Percentiles rank a stretch among this genome's conserved stretches.
phyloP scores from a whole-genome alignment of 2,113 vertebrate genomes.

The Mixornis gularis region DNA sequence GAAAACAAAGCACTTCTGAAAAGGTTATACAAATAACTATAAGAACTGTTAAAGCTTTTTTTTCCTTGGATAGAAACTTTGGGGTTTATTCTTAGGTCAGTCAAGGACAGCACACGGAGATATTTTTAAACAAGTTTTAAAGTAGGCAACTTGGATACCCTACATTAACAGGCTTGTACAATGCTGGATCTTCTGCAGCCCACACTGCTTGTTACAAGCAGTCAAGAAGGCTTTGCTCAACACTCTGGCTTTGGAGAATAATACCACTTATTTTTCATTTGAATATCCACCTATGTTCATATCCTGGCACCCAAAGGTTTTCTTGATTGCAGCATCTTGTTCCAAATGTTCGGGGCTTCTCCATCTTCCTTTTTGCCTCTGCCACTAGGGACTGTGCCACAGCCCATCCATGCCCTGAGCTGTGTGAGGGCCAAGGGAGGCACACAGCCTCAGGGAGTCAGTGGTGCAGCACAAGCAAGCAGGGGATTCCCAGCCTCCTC shows the following conservation, averaged over 20 bases:
- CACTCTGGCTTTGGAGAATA: not conserved
- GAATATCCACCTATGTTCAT: not conserved
- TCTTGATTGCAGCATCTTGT: accelerated
- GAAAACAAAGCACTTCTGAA: not conserved
- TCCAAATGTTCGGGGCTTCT: not conserved
- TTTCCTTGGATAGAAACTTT: not conserved
- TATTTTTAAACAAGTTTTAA: not conserved
- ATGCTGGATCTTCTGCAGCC: not conserved
- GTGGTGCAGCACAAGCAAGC: accelerated
- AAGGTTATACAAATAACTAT: slow-evolving; percentile 41
- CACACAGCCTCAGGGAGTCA: not conserved
- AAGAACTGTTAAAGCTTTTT: not conserved
- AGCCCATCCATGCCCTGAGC: not conserved
- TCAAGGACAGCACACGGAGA: not conserved
- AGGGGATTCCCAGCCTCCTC: not conserved
- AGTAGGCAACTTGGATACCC: not conserved
- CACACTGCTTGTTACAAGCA: not conserved
- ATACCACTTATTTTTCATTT: not conserved
- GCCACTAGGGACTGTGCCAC: not conserved
- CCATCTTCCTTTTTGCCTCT: accelerated
- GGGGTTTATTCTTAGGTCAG: not conserved
- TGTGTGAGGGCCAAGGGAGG: accelerated
- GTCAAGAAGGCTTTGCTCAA: not conserved
- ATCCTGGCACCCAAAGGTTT: not conserved
- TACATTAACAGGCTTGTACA: not conserved